These are phyloP conservation scores for Hyperoplus lanceolatus DNA, from an alignment of 2,797 vertebrate species.

Conservation along the genomic window DNA sequence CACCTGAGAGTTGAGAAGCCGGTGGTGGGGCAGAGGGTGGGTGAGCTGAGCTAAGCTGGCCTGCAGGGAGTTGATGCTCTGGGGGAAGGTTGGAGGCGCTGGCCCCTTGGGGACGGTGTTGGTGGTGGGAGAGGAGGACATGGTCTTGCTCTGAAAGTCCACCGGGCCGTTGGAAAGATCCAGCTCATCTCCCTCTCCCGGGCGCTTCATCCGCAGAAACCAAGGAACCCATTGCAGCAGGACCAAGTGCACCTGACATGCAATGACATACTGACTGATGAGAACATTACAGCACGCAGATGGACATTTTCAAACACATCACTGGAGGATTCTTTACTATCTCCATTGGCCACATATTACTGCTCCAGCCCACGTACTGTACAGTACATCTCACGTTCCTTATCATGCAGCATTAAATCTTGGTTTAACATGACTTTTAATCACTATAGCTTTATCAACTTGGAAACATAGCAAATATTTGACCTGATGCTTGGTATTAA, in stretches of 20 bases:
- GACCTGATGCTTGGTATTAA: neutral
- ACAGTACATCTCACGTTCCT: neutral
- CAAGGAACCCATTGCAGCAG: slow-evolving; percentile 88
- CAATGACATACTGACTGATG: slow-evolving; percentile 9
- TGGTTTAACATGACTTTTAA: neutral
- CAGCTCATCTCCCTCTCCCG: slow-evolving; percentile 77
- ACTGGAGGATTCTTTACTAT: neutral
- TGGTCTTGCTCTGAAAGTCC: slow-evolving; percentile 77
- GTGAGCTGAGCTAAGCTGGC: slow-evolving; percentile 72
- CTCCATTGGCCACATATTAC: neutral
- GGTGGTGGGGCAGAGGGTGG: slow-evolving; percentile 61
- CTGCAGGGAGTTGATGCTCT: slow-evolving; percentile 76
- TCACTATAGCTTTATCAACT: neutral
- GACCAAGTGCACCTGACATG: slow-evolving; percentile 81
- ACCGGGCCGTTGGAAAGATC: slow-evolving; percentile 77
- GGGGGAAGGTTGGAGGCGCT: slow-evolving; percentile 69
- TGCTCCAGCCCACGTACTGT: neutral
- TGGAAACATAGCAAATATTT: neutral
- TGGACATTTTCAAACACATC: neutral
- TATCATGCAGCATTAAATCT: neutral
- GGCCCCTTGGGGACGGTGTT: slow-evolving; percentile 74
- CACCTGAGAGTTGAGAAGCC: slow-evolving; percentile 48
- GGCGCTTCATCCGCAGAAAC: slow-evolving; percentile 88
- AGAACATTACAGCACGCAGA: neutral
- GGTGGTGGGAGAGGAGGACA: slow-evolving; percentile 77